Conservation (phyloP, 2,797 vertebrate species). For the Gobionotothen gibberifrons region DNA sequence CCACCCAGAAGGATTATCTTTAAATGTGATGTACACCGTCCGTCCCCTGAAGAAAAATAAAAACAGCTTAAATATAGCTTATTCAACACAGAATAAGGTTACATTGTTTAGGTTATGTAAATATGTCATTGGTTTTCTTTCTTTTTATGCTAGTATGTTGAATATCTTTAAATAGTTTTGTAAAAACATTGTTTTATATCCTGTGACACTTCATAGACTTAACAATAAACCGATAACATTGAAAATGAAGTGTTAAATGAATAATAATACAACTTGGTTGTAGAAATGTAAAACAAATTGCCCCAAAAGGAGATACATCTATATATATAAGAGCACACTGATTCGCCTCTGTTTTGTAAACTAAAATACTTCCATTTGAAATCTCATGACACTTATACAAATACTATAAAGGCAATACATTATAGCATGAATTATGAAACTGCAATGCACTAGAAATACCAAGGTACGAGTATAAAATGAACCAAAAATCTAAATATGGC, state of each 20-base stretch:
- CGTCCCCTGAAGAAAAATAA: slow-evolving; percentile 35
- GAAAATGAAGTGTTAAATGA: neutral
- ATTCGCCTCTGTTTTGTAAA: neutral
- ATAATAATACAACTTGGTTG: neutral
- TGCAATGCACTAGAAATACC: neutral
- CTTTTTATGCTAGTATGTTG: too few relatives aligned
- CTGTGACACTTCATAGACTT: neutral
- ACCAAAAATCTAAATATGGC: neutral
- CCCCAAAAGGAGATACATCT: too few relatives aligned
- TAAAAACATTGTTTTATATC: too few relatives aligned
- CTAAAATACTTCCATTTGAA: neutral
- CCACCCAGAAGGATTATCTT: slow-evolving; percentile 79
- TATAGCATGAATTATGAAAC: neutral
- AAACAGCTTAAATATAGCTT: neutral
- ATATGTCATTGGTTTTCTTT: too few relatives aligned
- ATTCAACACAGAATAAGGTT: neutral
- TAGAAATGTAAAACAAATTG: neutral
- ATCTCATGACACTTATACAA: neutral
- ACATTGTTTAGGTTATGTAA: too few relatives aligned
- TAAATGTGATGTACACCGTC: slow-evolving; percentile 49
- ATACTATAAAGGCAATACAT: neutral
- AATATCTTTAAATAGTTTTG: too few relatives aligned
- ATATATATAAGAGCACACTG: neutral
- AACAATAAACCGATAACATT: neutral
- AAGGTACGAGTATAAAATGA: neutral